These are phyloP conservation scores for Eretmochelys imbricata DNA, from an alignment of 2,113 vertebrate species.

Conservation along the genomic window DNA sequence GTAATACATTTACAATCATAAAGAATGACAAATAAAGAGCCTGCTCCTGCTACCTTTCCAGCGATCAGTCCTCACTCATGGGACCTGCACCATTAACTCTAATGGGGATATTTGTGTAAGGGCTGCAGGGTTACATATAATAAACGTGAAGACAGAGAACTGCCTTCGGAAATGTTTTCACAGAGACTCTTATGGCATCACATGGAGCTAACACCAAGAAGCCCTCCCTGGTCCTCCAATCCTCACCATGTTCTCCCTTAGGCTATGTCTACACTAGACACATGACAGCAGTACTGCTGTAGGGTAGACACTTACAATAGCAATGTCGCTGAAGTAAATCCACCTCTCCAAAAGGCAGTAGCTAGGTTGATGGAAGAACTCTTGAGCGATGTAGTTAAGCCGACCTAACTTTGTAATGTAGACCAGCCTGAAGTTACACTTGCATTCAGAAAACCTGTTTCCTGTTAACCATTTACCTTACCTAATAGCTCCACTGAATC, in stretches of 20 bases:
- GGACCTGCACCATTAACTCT: constrained; percentile 18
- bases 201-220: constrained; percentile 23
- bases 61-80: neutral
- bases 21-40: constrained; percentile 52
- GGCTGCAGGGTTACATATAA: constrained; percentile 40
- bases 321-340: too few relatives aligned
- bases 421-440: neutral
- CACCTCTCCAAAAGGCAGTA: too few relatives aligned
- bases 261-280: constrained; percentile 14
- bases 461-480: neutral
- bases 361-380: too few relatives aligned
- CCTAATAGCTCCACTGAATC: constrained; percentile 19
- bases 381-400: too few relatives aligned
- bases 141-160: neutral
- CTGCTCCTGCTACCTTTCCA: constrained; percentile 10
- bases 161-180: constrained; percentile 55
- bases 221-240: constrained; percentile 40
- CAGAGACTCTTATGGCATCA: constrained; percentile 44
- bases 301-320: too few relatives aligned
- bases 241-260: constrained; percentile 9
- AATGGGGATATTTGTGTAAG: constrained; percentile 13
- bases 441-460: constrained; percentile 25
- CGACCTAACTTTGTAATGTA: too few relatives aligned
- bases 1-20: constrained; percentile 54
- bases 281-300: neutral